Evolutionary conservation across 2,113 vertebrate species (phyloP), one percentile per base, ranked within the genome.

Genomic region (Nycticryphes semicollaris): DNA sequence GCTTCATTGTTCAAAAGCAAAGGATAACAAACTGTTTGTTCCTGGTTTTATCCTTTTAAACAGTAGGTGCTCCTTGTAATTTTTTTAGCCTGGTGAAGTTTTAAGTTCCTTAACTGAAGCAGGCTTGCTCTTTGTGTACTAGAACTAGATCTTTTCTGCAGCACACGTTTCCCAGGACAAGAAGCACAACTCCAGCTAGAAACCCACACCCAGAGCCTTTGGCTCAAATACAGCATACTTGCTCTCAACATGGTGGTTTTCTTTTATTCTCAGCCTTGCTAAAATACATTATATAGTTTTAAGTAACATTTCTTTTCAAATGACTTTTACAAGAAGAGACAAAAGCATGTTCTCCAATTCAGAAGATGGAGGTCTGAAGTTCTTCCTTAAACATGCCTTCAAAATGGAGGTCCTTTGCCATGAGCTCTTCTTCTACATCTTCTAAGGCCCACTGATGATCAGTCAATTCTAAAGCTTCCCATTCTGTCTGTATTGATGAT

Each of bases 361-460:
- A 99, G 98, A 99, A 99, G 93, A 99, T 99, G 30, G 99, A 99
- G 12, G 98, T 99, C 78, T 99, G 99, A 86, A 99, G 96, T 76
- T 99, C 99, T 97, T 99, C 99, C 95, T 98, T 99, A 97, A 99
- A 99, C 99, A 99, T 99, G 97, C 99, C 99, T 97, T 99, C 99
- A 51, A 99, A 98, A 97, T 99, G 99, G 94, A 99, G 98, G 89
- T 99, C 99, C 94, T 98, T 99, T 96, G 98, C 98, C 99, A 99
- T 99, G 87, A 99, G 98, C 89, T 99, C 99, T 19, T 99, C 99
- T 96, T 99, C 99, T 37, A 99, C 99, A 54, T 98, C 98, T 80
- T 99, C 99, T 35, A 99, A 98, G 3, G 99, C 99, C 99, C 99
- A 99, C 75, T 99, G 99, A 97, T 99, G 99, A 97, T 99, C 99